These are phyloP conservation scores for Agrotis clavis DNA, from an alignment of 2,888 invertebrate species.

Conservation along the genomic window DNA sequence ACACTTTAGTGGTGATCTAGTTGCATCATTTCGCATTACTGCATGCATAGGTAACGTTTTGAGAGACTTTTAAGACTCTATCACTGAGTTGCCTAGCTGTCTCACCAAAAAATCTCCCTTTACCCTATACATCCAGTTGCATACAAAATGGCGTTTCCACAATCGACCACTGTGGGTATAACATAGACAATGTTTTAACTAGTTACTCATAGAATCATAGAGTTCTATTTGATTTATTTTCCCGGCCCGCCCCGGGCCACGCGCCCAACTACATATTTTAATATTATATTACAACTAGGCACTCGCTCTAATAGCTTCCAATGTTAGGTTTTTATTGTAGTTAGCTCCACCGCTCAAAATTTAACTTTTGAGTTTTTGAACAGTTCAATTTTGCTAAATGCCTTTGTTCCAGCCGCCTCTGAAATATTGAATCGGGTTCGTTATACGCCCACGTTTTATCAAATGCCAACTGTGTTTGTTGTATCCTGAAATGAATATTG, in stretches of 20 bases:
- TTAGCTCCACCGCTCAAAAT: slow-evolving; percentile 65
- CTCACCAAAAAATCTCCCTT: too few relatives aligned
- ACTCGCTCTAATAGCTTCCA: slow-evolving; percentile 79
- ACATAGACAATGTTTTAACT: slow-evolving; percentile 68
- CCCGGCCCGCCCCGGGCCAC: slow-evolving; percentile 61
- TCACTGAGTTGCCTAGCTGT: too few relatives aligned
- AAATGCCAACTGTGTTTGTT: slow-evolving; percentile 28
- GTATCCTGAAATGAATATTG: slow-evolving; percentile 28
- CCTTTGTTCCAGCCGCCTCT: slow-evolving; percentile 50
- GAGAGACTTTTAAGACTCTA: too few relatives aligned
- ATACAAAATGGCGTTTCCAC: slow-evolving; percentile 33
- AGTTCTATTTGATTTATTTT: slow-evolving; percentile 78
- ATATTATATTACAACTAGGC: slow-evolving; percentile 79
- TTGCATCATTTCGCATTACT: too few relatives aligned
- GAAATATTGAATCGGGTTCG: slow-evolving; percentile 50
- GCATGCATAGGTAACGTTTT: too few relatives aligned
- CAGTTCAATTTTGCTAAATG: slow-evolving; percentile 62
- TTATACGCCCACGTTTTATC: slow-evolving; percentile 33
- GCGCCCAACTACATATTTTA: slow-evolving; percentile 77
- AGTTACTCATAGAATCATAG: slow-evolving; percentile 64
- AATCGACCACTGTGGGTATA: slow-evolving; percentile 19
- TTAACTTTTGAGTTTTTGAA: slow-evolving; percentile 68
- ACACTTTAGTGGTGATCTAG: too few relatives aligned
- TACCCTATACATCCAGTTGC: background rate
- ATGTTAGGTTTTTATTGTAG: slow-evolving; percentile 77